Conservation (phyloP, 2,888 invertebrate genomes). For the Volucella inanis region DNA sequence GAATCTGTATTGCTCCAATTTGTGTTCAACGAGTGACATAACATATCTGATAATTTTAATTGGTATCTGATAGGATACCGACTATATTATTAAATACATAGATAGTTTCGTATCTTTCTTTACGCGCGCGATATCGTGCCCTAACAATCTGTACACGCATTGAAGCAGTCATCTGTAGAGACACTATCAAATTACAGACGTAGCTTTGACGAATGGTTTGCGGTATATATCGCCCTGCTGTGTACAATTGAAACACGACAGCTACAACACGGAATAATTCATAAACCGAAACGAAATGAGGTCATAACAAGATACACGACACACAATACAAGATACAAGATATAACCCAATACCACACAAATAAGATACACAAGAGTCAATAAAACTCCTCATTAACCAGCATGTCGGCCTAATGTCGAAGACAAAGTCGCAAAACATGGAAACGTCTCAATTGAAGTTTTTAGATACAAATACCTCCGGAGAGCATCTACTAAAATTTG, state of each 20-base stretch:
- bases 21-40: conserved; percentile 14
- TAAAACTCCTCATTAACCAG: conserved; percentile 17
- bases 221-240: conserved; percentile 1
- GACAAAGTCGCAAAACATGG: conserved; percentile 10
- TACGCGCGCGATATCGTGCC: conserved; percentile 16
- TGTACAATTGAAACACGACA: conserved; percentile 61
- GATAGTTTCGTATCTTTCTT: conserved; percentile 31
- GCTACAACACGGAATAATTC: conserved; percentile 29
- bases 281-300: conserved; percentile 57
- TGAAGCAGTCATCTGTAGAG: too few species aligned
- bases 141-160: conserved; percentile 34
- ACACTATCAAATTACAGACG: conserved; percentile 9
- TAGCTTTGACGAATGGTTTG: neutral
- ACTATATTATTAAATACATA: conserved; percentile 27
- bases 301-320: conserved; percentile 62
- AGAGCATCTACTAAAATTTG: conserved; percentile 22
- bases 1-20: conserved; percentile 1
- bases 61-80: conserved; percentile 25
- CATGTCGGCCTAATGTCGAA: conserved; percentile 17
- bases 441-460: conserved; percentile 49
- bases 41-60: conserved; percentile 23
- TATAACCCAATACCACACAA: conserved; percentile 25
- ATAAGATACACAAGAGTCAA: conserved; percentile 42
- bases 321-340: neutral
- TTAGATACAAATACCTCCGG: conserved; percentile 12